Base-by-base conservation (phyloP, 2,888 invertebrate species). In the Xestia c-nigrum region DNA sequence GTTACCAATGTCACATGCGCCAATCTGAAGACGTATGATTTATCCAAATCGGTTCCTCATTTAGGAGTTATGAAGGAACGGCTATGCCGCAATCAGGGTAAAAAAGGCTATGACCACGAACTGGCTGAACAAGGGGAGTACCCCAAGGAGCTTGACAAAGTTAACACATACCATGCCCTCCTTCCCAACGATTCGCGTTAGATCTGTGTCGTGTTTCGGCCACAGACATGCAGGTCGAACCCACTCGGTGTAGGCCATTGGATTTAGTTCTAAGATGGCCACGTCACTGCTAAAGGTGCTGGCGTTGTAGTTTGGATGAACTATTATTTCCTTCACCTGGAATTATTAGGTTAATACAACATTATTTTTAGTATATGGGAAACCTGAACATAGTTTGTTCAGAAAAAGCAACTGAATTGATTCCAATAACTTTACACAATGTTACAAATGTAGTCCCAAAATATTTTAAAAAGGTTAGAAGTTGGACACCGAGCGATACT, bases 141-240 rank as follows among this genome's bases (percentile, higher is more conserved):
- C 21, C n/a, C n/a, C 57, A 57, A 57, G 16, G 6, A 31, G 59
- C 59, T 31, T 59, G 4, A 10, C 19, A 38, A 31, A 61, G 38
- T 61, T 19, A 38, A 38, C 61, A 81, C 95, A 43, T 59, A 76
- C 97, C 72, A 95, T 95, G 83, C 97, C 97, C 75, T 94, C 95
- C 87, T 94, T 94, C n/a, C 95, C 96, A 50, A 97, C 93, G 67
- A 97, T 93, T 67, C 94, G 92, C 43, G 88, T 92, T 5, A 97
- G 90, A 14, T 94, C 74, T 93, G 90, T 74, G 84, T 93, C 91
- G 24, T 96, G 38, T 7, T 57, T 97, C 0, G 96, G 95, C 97
- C 97, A 97, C 19, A 97, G 93, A 87, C 98, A 98, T 19, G 97
- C 96, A 0, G 97, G 97, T 38, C 97, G 93, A 59, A 97, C 97